phyloP scores from a whole-genome alignment of 2,113 vertebrate species.

The Oryzias woworae region DNA sequence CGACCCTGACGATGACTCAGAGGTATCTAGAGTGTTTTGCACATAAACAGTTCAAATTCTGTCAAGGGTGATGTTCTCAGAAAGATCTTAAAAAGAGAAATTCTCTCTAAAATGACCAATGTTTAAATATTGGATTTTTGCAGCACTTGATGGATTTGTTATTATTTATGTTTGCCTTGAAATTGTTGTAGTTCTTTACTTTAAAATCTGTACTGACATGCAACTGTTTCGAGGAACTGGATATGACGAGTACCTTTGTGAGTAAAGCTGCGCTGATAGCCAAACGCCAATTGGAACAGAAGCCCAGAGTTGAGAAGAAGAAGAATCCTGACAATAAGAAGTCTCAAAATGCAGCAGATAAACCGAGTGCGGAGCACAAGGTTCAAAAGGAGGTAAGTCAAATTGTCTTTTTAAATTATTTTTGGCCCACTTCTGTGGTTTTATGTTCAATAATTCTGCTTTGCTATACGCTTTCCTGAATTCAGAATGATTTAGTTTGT shows the following conservation, averaged over 20 bases:
- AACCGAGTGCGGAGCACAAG: conserved; percentile 4
- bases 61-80: no score
- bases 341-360: conserved; percentile 1
- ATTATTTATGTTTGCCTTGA: background rate
- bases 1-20: conserved; percentile 3
- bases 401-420: background rate
- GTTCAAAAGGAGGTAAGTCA: conserved; percentile 28
- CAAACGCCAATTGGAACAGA: conserved; percentile 56
- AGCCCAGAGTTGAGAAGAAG: conserved; percentile 37
- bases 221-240: conserved; percentile 46
- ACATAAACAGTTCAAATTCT: no score
- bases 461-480: background rate
- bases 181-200: background rate
- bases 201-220: background rate
- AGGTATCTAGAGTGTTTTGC: conserved; percentile 36
- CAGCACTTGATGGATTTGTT: background rate
- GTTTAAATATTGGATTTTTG: background rate
- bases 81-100: no score
- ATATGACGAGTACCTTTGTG: conserved; percentile 68
- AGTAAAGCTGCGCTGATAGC: conserved; percentile 66
- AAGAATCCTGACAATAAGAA: conserved; percentile 48
- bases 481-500: background rate
- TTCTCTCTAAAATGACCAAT: background rate
- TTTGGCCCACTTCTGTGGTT: background rate
- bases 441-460: background rate